Evolutionary conservation across 1,140 invertebrate species (phyloP).

Genomic region (Acromyrmex heyeri): DNA sequence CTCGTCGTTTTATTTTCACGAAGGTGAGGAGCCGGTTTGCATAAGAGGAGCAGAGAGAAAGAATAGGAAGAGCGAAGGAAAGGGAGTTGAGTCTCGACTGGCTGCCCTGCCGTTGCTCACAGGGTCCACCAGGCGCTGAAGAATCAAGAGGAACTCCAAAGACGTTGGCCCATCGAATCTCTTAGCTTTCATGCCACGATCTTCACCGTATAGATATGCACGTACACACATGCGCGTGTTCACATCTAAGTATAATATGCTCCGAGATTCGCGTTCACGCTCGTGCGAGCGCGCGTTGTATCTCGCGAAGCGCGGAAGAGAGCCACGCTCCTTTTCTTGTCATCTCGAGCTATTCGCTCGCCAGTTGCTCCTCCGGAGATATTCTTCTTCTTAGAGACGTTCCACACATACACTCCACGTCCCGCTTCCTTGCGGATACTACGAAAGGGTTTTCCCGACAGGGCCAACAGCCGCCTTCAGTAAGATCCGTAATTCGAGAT

Average conservation of each 20-base stretch:
- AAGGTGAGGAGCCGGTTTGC: slow-evolving; percentile 75
- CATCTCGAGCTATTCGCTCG: slow-evolving; percentile 51
- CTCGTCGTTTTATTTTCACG: slow-evolving; percentile 74
- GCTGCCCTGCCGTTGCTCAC: slow-evolving; percentile 62
- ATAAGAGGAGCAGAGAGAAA: slow-evolving; percentile 67
- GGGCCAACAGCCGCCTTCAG: slow-evolving; percentile 18
- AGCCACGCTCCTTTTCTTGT: slow-evolving; percentile 59
- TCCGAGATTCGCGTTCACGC: slow-evolving; percentile 46
- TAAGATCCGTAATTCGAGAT: slow-evolving; percentile 76
- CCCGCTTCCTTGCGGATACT: slow-evolving; percentile 24
- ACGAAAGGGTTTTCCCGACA: slow-evolving; percentile 59
- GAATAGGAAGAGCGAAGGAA: slow-evolving; percentile 19
- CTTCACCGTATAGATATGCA: slow-evolving; percentile 6
- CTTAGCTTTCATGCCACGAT: neutral
- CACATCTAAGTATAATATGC: slow-evolving; percentile 8
- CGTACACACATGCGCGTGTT: slow-evolving; percentile 7
- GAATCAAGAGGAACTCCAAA: slow-evolving; percentile 38
- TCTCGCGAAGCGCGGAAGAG: slow-evolving; percentile 44
- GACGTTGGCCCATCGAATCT: slow-evolving; percentile 16
- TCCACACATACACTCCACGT: slow-evolving; percentile 23
- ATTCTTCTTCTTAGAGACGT: neutral
- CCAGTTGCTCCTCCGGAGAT: neutral
- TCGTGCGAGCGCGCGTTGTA: slow-evolving; percentile 55
- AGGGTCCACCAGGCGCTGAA: slow-evolving; percentile 50
- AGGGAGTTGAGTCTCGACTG: slow-evolving; percentile 49